phyloP scores from a whole-genome alignment of 2,888 invertebrate genomes.

The Phrixothrix hirtus region DNA sequence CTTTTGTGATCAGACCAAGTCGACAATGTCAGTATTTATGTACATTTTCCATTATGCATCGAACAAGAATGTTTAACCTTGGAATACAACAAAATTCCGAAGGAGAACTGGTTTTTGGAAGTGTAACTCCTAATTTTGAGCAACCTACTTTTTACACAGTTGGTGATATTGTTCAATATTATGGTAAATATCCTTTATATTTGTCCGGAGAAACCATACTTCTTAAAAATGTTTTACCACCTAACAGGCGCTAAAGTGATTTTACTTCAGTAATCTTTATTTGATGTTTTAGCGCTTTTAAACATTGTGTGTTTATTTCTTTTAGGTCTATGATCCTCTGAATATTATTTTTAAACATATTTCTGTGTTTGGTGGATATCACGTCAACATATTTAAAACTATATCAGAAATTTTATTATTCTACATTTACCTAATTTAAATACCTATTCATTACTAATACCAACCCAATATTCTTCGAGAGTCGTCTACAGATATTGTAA shows the following conservation, averaged over 20 bases:
- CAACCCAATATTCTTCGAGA: too few relatives aligned
- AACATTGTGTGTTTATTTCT: too few relatives aligned
- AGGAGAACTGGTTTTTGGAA: constrained; percentile 14
- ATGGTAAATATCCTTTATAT: constrained; percentile 11
- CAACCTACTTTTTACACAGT: constrained; percentile 22
- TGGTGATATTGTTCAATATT: constrained; percentile 28
- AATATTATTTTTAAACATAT: too few relatives aligned
- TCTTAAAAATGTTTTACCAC: constrained; percentile 22
- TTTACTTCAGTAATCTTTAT: too few relatives aligned
- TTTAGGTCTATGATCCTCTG: too few relatives aligned
- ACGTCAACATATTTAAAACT: too few relatives aligned
- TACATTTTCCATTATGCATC: constrained; percentile 26
- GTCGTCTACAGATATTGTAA: too few relatives aligned
- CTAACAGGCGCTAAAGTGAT: constrained; percentile 8
- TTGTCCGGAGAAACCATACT: constrained; percentile 9
- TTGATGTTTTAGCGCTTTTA: too few relatives aligned
- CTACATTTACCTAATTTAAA: too few relatives aligned
- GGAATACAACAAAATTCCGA: constrained; percentile 11
- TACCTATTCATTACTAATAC: too few relatives aligned
- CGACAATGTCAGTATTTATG: constrained; percentile 21
- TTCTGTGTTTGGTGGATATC: too few relatives aligned
- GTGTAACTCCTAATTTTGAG: constrained; percentile 6
- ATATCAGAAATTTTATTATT: neutral
- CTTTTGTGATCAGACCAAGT: constrained; percentile 31
- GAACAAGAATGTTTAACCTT: constrained; percentile 27